Evolutionary conservation across 2,888 invertebrate species (phyloP).

Genomic region (Dendrolimus houi): DNA sequence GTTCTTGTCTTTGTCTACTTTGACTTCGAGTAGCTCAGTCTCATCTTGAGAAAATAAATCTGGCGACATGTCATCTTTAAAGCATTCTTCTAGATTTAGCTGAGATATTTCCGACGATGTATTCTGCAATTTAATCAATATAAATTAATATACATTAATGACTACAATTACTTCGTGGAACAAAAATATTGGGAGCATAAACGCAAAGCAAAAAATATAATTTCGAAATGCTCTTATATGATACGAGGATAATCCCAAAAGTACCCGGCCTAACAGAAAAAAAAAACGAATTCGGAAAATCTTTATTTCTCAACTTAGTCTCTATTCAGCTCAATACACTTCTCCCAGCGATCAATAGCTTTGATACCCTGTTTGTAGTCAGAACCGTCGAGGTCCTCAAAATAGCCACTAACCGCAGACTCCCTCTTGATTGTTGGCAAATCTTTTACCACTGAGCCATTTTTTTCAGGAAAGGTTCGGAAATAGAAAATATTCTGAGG

Average conservation of each 20-base stretch:
- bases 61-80: constrained; percentile 28
- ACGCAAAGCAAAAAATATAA: no score
- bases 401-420: not conserved
- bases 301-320: not conserved
- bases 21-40: constrained; percentile 21
- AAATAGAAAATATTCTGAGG: no score
- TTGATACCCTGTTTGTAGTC: not conserved
- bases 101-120: constrained; percentile 6
- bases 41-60: constrained; percentile 50
- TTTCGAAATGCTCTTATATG: not conserved
- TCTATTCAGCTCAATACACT: not conserved
- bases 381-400: not conserved
- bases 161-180: no score
- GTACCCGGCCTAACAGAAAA: not conserved
- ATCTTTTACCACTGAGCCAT: no score
- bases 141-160: no score
- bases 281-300: not conserved
- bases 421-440: no score
- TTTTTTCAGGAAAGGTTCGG: no score
- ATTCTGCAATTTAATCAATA: no score
- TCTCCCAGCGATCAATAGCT: not conserved
- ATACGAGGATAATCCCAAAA: not conserved
- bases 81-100: constrained; percentile 9
- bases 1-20: constrained; percentile 5
- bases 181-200: no score